These are phyloP conservation scores for Chrysina gloriosa DNA, from an alignment of 2,888 invertebrate species.

Conservation along the genomic window DNA sequence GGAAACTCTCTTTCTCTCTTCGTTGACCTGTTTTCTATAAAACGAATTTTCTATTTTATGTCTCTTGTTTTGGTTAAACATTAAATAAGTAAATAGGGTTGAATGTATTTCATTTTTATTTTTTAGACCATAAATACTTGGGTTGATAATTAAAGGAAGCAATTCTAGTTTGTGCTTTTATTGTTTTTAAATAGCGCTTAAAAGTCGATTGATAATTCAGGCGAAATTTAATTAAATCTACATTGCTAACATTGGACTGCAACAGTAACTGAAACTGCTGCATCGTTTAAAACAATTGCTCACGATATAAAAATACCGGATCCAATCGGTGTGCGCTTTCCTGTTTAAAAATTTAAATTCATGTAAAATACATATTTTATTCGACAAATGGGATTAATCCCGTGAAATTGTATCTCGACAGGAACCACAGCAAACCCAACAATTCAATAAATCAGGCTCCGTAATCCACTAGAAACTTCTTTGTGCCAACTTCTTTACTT, in stretches of 20 bases:
- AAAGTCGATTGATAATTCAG: slow-evolving; percentile 15
- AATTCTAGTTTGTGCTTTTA: background rate
- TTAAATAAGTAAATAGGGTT: background rate
- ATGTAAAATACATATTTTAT: background rate
- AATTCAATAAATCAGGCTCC: slow-evolving; percentile 29
- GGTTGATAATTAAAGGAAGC: background rate
- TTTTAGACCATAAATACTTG: no score
- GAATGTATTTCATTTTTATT: background rate
- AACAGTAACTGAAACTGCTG: background rate
- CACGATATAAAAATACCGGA: no score
- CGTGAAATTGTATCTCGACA: background rate
- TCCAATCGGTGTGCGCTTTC: no score
- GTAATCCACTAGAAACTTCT: slow-evolving; percentile 44
- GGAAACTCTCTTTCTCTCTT: background rate
- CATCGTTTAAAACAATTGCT: background rate
- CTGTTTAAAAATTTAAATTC: no score
- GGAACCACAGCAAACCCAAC: background rate
- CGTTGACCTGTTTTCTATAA: slow-evolving; percentile 23
- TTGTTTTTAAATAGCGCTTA: slow-evolving; percentile 4
- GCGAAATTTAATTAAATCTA: slow-evolving; percentile 11
- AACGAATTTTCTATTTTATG: slow-evolving; percentile 19
- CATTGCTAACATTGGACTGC: background rate
- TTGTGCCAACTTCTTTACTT: slow-evolving; percentile 43
- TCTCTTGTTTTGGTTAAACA: no score
- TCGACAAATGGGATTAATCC: slow-evolving; percentile 1